Percentiles rank a stretch among this genome's conserved stretches.
phyloP scores from a whole-genome alignment of 2,113 vertebrate genomes.

The Saiga tatarica region DNA sequence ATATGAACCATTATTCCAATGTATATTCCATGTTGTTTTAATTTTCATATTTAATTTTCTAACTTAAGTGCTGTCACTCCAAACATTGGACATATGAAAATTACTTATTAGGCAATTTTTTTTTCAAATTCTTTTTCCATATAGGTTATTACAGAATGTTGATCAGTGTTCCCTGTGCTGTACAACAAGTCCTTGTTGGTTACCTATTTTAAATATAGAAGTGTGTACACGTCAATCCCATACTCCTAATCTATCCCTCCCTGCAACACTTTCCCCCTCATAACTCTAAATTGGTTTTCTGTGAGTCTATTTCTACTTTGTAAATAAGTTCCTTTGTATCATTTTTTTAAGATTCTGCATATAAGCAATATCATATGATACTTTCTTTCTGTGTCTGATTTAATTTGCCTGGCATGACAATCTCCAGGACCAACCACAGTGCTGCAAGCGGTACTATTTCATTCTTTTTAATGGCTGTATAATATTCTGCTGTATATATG shows the following conservation, averaged over 20 bases:
- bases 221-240: neutral
- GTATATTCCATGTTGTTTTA: neutral
- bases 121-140: neutral
- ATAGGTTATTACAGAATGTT: neutral
- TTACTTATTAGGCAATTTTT: neutral
- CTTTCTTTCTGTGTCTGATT: neutral
- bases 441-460: neutral
- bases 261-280: neutral
- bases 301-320: neutral
- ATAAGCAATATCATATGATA: neutral
- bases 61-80: neutral
- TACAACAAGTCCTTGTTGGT: neutral
- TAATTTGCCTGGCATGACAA: neutral
- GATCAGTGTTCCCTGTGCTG: neutral
- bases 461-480: neutral
- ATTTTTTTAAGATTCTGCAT: neutral
- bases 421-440: neutral
- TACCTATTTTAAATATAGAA: neutral
- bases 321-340: neutral
- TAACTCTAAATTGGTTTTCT: neutral
- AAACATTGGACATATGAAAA: neutral
- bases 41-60: neutral
- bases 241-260: neutral
- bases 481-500: neutral
- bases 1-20: neutral